These are phyloP conservation scores for Poeciliopsis prolifica DNA, from an alignment of 2,113 vertebrate species.

Conservation along the genomic window DNA sequence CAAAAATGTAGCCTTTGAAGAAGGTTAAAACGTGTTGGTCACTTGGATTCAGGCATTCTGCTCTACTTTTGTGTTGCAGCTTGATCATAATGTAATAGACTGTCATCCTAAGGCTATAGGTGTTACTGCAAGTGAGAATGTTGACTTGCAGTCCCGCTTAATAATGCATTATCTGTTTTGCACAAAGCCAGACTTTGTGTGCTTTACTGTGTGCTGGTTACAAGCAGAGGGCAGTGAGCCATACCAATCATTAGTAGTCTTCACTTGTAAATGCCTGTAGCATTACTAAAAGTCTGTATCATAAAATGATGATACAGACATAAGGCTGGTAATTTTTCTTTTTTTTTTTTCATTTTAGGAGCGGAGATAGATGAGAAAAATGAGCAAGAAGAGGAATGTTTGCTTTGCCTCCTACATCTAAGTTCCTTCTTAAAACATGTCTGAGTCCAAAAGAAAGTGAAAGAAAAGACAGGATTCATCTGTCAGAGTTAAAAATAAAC, in stretches of 20 bases:
- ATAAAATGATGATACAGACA: slow-evolving; percentile 7
- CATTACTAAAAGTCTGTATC: neutral
- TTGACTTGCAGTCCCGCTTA: neutral
- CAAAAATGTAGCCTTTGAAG: neutral
- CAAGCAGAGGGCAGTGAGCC: slow-evolving; percentile 5
- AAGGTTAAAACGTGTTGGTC: neutral
- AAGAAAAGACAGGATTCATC: slow-evolving; percentile 61
- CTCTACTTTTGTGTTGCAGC: slow-evolving; percentile 1
- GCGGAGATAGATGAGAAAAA: slow-evolving; percentile 16
- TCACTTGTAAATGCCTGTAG: slow-evolving; percentile 17
- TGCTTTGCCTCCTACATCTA: slow-evolving; percentile 50
- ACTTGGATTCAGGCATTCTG: slow-evolving; percentile 8
- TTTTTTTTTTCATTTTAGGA: slow-evolving; percentile 6
- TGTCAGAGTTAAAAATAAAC: slow-evolving; percentile 74
- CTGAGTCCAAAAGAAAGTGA: slow-evolving; percentile 27
- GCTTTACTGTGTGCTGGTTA: neutral
- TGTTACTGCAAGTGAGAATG: neutral
- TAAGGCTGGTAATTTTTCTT: slow-evolving; percentile 1
- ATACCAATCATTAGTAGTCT: slow-evolving; percentile 6
- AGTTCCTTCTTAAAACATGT: slow-evolving; percentile 35
- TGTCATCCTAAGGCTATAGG: neutral
- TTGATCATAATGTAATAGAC: slow-evolving; percentile 1
- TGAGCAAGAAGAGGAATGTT: slow-evolving; percentile 48
- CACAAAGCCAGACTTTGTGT: neutral
- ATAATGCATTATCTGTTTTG: neutral